phyloP scores from a whole-genome alignment of 2,888 invertebrate species.

The Sceliomorpha sp. region DNA sequence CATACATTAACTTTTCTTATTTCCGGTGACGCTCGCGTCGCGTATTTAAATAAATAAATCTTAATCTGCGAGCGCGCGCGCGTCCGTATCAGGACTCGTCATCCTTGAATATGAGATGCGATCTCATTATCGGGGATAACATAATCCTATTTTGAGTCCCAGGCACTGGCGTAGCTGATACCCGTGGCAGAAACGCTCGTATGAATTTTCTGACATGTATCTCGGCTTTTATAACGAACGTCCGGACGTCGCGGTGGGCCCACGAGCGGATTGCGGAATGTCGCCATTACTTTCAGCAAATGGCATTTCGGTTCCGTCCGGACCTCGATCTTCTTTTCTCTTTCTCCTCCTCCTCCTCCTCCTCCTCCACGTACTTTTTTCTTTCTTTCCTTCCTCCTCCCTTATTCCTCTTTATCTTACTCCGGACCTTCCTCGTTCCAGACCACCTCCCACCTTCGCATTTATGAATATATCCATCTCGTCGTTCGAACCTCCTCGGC shows the following conservation, averaged over 20 bases:
- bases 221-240: conserved; percentile 59
- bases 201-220: conserved; percentile 59
- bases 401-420: neutral
- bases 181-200: conserved; percentile 47
- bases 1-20: conserved; percentile 14
- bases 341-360: conserved; percentile 1
- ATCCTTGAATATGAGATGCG: conserved; percentile 58
- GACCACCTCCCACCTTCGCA: no score
- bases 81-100: conserved; percentile 41
- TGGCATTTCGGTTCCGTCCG: conserved; percentile 59
- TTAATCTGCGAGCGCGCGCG: conserved; percentile 34
- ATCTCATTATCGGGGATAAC: conserved; percentile 64
- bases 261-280: conserved; percentile 48
- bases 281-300: conserved; percentile 65
- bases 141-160: conserved; percentile 64
- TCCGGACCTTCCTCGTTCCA: neutral
- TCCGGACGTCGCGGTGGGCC: conserved; percentile 29
- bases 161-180: conserved; percentile 43
- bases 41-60: conserved; percentile 48
- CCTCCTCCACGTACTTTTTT: neutral
- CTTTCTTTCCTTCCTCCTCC: conserved; percentile 2
- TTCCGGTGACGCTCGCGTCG: conserved; percentile 40
- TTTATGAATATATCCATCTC: no score
- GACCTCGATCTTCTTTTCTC: conserved; percentile 30
- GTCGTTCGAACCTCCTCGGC: no score